These are phyloP conservation scores for Oostethus manadensis DNA, from an alignment of 2,113 vertebrate species.

Conservation along the genomic window DNA sequence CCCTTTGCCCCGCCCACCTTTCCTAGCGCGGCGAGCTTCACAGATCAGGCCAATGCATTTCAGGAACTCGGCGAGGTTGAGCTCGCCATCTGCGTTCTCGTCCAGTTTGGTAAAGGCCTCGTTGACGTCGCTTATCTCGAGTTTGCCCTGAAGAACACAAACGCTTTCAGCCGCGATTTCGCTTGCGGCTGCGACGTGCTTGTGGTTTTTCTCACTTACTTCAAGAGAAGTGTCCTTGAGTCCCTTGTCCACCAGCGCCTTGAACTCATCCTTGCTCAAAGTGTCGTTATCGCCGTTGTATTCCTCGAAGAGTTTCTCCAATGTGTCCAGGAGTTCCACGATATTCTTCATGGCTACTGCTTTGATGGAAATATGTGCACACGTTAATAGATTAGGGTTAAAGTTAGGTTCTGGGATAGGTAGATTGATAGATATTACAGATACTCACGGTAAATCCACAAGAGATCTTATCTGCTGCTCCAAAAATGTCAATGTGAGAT, in stretches of 20 bases:
- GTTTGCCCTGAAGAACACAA: constrained; percentile 34
- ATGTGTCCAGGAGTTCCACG: constrained; percentile 51
- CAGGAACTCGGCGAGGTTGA: constrained; percentile 68
- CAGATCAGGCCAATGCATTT: constrained; percentile 52
- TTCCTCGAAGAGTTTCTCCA: constrained; percentile 65
- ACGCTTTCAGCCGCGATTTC: neutral
- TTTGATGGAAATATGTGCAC: neutral
- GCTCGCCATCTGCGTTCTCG: constrained; percentile 65
- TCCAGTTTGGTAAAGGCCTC: constrained; percentile 60
- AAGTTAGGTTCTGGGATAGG: neutral
- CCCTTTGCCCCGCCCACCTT: constrained; percentile 27
- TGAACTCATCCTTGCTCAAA: constrained; percentile 52
- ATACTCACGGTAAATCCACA: constrained; percentile 1
- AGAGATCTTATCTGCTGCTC: constrained; percentile 14
- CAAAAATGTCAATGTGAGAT: constrained; percentile 13
- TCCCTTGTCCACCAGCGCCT: constrained; percentile 47
- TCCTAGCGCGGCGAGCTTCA: constrained; percentile 42
- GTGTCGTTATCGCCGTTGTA: constrained; percentile 46
- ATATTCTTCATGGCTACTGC: constrained; percentile 59
- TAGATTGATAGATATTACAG: neutral
- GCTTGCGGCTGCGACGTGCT: too few species aligned
- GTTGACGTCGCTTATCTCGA: constrained; percentile 46
- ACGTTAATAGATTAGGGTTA: too few species aligned
- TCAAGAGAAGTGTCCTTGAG: constrained; percentile 50
- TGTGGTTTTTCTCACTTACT: constrained; percentile 30